These are phyloP conservation scores for Steatornis caripensis DNA, from an alignment of 2,113 vertebrate species.

Conservation along the genomic window DNA sequence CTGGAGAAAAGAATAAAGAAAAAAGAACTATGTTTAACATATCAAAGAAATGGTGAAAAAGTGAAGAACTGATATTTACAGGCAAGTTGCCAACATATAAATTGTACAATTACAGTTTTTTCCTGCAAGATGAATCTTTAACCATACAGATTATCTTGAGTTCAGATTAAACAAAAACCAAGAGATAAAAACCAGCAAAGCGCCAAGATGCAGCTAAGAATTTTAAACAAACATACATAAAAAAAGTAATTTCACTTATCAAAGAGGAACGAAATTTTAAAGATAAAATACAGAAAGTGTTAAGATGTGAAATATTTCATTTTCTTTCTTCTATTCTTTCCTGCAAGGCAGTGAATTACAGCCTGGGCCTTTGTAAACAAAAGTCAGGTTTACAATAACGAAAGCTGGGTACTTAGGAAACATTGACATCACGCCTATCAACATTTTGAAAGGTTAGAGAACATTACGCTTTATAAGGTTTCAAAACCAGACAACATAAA, in stretches of 20 bases:
- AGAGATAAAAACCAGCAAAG: not conserved
- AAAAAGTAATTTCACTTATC: not conserved
- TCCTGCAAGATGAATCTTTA: not conserved
- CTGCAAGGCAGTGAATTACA: not conserved
- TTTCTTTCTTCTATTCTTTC: fast-evolving
- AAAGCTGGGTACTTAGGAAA: not conserved
- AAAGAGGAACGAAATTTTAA: not conserved
- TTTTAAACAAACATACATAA: not conserved
- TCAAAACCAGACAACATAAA: slow-evolving; percentile 24
- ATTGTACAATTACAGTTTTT: not conserved
- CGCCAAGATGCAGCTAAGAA: not conserved
- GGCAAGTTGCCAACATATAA: not conserved
- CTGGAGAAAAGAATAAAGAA: not conserved
- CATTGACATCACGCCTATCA: not conserved
- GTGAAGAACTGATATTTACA: not conserved
- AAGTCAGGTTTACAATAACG: not conserved
- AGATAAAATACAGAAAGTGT: not conserved
- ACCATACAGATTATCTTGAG: not conserved
- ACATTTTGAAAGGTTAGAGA: not conserved
- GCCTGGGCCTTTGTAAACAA: not conserved
- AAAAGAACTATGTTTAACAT: not conserved
- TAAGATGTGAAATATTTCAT: not conserved
- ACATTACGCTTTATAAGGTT: slow-evolving; percentile 4
- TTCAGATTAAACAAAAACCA: not conserved
- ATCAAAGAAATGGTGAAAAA: not conserved